Conservation (phyloP, 2,888 invertebrate genomes). For the Cataglyphis albicans region DNA sequence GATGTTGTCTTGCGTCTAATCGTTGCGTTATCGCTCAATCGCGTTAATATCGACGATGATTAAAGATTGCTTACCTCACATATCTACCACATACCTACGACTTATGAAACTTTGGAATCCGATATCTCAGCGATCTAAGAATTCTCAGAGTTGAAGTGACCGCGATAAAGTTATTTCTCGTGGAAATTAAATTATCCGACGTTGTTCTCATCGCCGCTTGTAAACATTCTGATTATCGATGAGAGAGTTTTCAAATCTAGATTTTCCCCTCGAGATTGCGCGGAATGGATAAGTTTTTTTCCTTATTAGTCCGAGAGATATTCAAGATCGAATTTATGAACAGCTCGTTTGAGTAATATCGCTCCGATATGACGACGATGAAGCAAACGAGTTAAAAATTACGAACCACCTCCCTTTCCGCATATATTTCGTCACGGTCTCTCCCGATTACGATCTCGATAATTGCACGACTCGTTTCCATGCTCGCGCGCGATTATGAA, state of each 20-base stretch:
- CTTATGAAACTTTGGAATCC: background rate
- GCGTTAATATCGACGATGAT: conserved; percentile 21
- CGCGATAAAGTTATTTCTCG: background rate
- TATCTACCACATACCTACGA: background rate
- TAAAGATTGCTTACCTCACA: background rate
- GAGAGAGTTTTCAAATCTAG: conserved; percentile 27
- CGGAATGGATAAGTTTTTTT: conserved; percentile 14
- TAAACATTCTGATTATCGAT: conserved; percentile 28
- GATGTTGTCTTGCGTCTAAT: background rate
- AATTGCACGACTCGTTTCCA: background rate
- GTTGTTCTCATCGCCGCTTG: conserved; percentile 18
- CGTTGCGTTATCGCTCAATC: conserved; percentile 30
- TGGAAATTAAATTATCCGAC: conserved; percentile 37
- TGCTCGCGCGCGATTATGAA: conserved; percentile 29
- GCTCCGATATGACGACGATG: conserved; percentile 2
- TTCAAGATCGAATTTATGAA: conserved; percentile 22
- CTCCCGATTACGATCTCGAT: conserved; percentile 20
- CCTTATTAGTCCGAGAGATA: background rate
- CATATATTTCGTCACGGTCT: conserved; percentile 4
- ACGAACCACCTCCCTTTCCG: background rate
- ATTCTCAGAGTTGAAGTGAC: conserved; percentile 18
- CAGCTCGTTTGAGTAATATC: background rate
- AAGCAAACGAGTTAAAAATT: conserved; percentile 14
- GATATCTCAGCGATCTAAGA: conserved; percentile 32
- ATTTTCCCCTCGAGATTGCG: conserved; percentile 1